Conservation (phyloP, 92 coral and sea anemone species). For the Desmophyllum pertusum region DNA sequence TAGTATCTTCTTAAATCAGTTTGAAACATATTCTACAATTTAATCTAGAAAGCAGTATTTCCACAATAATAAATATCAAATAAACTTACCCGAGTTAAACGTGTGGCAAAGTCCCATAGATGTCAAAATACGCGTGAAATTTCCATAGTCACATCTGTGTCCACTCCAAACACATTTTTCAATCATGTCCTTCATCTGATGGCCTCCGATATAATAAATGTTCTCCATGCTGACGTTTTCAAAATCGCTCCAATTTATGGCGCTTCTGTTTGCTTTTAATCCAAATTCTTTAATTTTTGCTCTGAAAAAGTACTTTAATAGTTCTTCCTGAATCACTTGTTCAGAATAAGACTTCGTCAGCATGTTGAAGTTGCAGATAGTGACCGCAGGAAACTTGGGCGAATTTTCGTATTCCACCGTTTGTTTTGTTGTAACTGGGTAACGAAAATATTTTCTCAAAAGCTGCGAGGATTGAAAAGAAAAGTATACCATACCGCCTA, state of each 20-base stretch:
- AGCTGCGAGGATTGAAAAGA: conserved; percentile 12
- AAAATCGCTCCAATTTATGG: conserved; percentile 17
- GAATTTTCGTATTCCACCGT: conserved; percentile 27
- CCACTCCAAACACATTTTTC: conserved; percentile 35
- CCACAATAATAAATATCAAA: no score
- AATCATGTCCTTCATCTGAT: conserved; percentile 37
- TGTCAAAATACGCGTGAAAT: conserved; percentile 44
- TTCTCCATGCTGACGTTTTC: neutral
- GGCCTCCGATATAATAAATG: conserved; percentile 28
- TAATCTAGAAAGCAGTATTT: no score
- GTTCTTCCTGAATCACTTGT: neutral
- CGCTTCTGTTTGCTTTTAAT: neutral
- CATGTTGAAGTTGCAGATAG: conserved; percentile 63
- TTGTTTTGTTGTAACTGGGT: conserved; percentile 50
- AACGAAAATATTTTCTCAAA: conserved; percentile 35
- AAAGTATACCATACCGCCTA: conserved; percentile 25
- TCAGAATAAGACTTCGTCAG: conserved; percentile 14
- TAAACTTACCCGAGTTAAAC: conserved; percentile 48
- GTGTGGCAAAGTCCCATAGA: conserved; percentile 69
- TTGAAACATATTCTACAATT: no score
- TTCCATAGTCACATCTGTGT: conserved; percentile 24
- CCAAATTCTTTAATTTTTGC: neutral
- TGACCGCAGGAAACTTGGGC: conserved; percentile 61
- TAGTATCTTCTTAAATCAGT: no score
- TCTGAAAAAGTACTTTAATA: neutral